phyloP scores from a whole-genome alignment of 2,888 invertebrate genomes.

The Hirtodrosophila cameraria region DNA sequence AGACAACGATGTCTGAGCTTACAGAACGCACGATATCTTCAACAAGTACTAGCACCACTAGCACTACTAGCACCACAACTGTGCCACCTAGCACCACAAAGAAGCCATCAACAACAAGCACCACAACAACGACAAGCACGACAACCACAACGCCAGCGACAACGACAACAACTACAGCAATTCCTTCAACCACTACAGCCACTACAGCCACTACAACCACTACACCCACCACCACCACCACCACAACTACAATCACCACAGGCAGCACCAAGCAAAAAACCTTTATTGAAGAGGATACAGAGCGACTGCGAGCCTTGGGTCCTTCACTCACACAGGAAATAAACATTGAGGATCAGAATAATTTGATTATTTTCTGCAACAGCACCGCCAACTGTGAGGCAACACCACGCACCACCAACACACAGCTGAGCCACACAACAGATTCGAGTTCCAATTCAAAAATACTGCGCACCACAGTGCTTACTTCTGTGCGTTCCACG shows the following conservation, averaged over 20 bases:
- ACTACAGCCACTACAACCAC: conserved; percentile 29
- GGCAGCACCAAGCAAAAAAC: conserved; percentile 40
- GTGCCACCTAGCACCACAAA: conserved; percentile 4
- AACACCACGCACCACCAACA: conserved; percentile 53
- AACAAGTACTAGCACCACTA: conserved; percentile 1
- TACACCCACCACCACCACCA: conserved; percentile 24
- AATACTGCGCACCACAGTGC: conserved; percentile 85
- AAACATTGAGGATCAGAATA: conserved; percentile 80
- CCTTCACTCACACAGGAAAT: conserved; percentile 76
- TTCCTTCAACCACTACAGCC: conserved; percentile 26
- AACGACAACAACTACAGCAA: conserved; percentile 26
- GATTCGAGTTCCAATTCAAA: conserved; percentile 84
- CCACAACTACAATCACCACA: conserved; percentile 11
- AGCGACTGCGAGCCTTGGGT: conserved; percentile 72
- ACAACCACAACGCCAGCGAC: conserved; percentile 20
- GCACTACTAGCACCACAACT: conserved; percentile 12
- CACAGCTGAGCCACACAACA: conserved; percentile 80
- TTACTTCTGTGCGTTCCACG: conserved; percentile 84
- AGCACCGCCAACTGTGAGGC: conserved; percentile 80
- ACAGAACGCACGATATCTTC: conserved; percentile 5
- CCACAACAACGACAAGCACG: conserved; percentile 6
- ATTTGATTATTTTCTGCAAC: conserved; percentile 83
- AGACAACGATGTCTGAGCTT: conserved; percentile 45
- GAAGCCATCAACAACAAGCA: conserved; percentile 14
- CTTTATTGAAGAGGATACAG: conserved; percentile 76